phyloP scores from a whole-genome alignment of 2,113 vertebrate genomes.

The Hippopotamus amphibius region DNA sequence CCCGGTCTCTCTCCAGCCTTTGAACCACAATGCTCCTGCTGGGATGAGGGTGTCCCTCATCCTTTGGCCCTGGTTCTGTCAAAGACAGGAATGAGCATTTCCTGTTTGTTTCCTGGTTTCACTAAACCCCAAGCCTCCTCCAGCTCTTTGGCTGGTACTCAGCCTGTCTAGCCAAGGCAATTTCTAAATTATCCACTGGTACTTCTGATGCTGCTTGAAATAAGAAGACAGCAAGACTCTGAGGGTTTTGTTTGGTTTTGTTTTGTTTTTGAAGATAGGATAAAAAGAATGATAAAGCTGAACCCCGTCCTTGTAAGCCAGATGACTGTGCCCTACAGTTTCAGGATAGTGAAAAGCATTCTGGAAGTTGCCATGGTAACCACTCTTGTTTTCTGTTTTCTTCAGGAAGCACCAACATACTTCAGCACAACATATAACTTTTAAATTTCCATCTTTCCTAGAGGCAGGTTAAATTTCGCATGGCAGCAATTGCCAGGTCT shows the following conservation, averaged over 20 bases:
- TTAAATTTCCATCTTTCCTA: not conserved
- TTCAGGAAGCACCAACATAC: not conserved
- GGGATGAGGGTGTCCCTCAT: not conserved
- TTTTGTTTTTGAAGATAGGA: not conserved
- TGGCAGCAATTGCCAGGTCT: not conserved
- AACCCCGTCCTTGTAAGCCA: not conserved
- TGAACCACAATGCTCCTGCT: not conserved
- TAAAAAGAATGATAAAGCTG: not conserved
- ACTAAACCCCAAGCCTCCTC: not conserved
- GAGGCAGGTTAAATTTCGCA: not conserved
- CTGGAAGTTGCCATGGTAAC: slow-evolving; percentile 27
- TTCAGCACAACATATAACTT: not conserved
- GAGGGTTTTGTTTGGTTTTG: not conserved
- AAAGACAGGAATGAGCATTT: not conserved
- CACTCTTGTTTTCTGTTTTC: not conserved
- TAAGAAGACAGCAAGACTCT: not conserved
- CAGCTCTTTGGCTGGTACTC: not conserved
- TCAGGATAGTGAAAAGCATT: not conserved
- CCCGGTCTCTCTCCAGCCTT: not conserved
- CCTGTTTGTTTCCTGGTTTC: not conserved
- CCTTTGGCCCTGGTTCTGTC: not conserved
- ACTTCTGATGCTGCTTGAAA: not conserved
- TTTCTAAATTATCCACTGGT: not conserved
- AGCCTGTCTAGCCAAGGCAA: not conserved
- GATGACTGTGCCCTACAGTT: not conserved